Base-by-base conservation (phyloP, 2,888 invertebrate genomes). In the Drosophila greeni region DNA sequence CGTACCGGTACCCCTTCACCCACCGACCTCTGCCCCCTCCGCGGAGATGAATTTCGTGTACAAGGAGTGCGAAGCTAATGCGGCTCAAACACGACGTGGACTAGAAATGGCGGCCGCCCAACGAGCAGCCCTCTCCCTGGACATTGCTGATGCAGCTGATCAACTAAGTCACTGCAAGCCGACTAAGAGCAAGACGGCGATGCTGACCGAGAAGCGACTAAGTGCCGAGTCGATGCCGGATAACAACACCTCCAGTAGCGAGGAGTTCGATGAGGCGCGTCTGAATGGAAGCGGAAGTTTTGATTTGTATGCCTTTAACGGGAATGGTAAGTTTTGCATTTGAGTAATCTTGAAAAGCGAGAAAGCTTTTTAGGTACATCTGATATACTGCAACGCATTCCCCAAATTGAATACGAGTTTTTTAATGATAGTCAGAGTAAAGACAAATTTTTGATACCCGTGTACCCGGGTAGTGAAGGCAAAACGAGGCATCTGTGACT, bases 71-170 rank as follows among this genome's bases (percentile, higher is more conserved):
- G 84, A 84, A 18, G 66, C 72, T 14, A 40, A 49, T 90, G 82
- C 91, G 91, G 70, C 92, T 91, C 92, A 91, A 84, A 92, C 92
- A 75, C 91, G 93, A 86, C 92, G 92, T 86, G 93, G 93, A 81
- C 90, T 93, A 85, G 93, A 93, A 87, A 90, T 93, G 74, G 92
- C 92, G 81, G 92, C 91, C 8, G 91, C 92, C 45, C 91, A 91
- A 85, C 90, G 92, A 1, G 66, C 82, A 1, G 75, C 81, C 0
- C 75, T 82, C 1, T 85, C 85, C 1, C 52, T 82, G 37, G 83
- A 83, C 61, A 81, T 82, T 29, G 77, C 71, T 34, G 78, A 80
- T 45, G 80, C 73, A 1, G 59, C 72, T 14, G 84, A 82, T 34
- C 73, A 73, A 39, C 62, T 78, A 8, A 55, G 18, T 5, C 53